phyloP scores from a whole-genome alignment of 1,140 invertebrate species.

The Habropoda laboriosa region DNA sequence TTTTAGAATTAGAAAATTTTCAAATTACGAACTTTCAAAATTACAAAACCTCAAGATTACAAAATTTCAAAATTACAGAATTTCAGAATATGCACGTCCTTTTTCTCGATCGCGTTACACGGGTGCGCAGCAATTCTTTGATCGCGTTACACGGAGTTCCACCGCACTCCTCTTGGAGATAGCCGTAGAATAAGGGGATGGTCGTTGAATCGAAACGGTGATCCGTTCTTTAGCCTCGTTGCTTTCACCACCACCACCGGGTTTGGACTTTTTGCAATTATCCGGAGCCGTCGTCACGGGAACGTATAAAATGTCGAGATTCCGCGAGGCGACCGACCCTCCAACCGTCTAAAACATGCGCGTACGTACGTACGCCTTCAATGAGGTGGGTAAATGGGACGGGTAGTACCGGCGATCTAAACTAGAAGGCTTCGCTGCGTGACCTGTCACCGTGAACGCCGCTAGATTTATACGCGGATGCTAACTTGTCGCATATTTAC shows the following conservation, averaged over 20 bases:
- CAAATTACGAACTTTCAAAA: too few species aligned
- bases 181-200: background rate
- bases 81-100: too few species aligned
- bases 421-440: slow-evolving; percentile 74
- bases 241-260: too few species aligned
- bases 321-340: background rate
- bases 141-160: too few species aligned
- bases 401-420: slow-evolving; percentile 67
- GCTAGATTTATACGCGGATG: slow-evolving; percentile 81
- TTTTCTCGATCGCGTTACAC: too few species aligned
- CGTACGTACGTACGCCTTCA: slow-evolving; percentile 65
- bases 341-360: slow-evolving; percentile 13
- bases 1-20: too few species aligned
- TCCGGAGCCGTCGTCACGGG: background rate
- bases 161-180: background rate
- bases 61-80: too few species aligned
- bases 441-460: slow-evolving; percentile 81
- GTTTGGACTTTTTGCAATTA: background rate
- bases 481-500: slow-evolving; percentile 82
- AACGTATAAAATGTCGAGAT: slow-evolving; percentile 18
- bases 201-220: background rate
- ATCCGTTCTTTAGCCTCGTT: background rate
- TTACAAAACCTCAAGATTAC: too few species aligned
- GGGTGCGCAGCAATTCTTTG: too few species aligned
- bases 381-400: slow-evolving; percentile 63